Evolutionary conservation across 2,888 invertebrate species (phyloP), one percentile per base, ranked within the genome.

Genomic region (Parnassius glacialis): DNA sequence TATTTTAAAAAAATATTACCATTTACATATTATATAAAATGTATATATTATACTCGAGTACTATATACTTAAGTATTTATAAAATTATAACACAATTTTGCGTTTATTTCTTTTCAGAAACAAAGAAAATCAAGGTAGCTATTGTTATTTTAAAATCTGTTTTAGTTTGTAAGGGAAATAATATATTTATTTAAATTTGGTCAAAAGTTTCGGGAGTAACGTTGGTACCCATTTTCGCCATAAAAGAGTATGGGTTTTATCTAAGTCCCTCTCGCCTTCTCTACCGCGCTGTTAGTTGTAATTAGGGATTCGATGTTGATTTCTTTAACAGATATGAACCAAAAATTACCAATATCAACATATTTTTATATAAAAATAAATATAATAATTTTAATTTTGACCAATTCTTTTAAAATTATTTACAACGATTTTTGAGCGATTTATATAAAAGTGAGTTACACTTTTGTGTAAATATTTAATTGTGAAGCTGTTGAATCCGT

Each of bases 381-480:
- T 20, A 25, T 7, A 25, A 25, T 25, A 25, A 2, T 25, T 25
- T 25, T 25, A 25, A 34, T 34, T 34, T 34, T 34, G 34, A 34
- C 34, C 0, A 7, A 1, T 34, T 34, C 1, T 34, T 34, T 34
- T 7, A 34, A 34, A 34, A 34, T 34, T 34, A 34, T 34, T 34
- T 20, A 20, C 20, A 34, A 34, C 34, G 34, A 7, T 34, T 34
- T 34, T 7, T 34, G 7, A 34, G 1, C 34, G 34, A 52, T 52
- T 52, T 41, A 52, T 25, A 52, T 41, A 52, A 52, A 52, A 52
- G 41, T 52, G 52, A 41, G 9, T 34, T 9, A 52, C 52, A 25
- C 12, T 51, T 51, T 52, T 52, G n/a, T 20, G n/a, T 52, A 41
- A 52, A 52, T 52, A 41, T 13, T 13, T 13, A 20, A 34, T 16